phyloP scores from a whole-genome alignment of 2,797 vertebrate species.

The Alfaro cultratus region DNA sequence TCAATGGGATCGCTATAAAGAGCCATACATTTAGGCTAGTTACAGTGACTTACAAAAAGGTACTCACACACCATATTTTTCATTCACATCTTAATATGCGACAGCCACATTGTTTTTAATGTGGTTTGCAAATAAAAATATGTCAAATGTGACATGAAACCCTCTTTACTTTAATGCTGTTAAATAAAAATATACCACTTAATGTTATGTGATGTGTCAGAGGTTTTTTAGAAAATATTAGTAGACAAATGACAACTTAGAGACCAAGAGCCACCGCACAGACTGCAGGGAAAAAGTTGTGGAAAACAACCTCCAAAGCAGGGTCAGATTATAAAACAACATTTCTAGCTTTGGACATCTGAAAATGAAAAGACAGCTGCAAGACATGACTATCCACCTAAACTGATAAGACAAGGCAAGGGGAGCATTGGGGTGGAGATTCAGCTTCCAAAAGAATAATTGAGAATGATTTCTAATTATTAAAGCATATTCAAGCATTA shows the following conservation, averaged over 20 bases:
- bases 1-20: constrained; percentile 53
- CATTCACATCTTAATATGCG: background rate
- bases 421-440: background rate
- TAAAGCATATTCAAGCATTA: background rate
- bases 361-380: background rate
- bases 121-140: background rate
- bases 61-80: background rate
- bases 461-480: background rate
- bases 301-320: background rate
- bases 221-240: too few species aligned
- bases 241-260: background rate
- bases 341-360: background rate
- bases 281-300: background rate
- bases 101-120: background rate
- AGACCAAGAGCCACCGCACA: background rate
- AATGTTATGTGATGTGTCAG: too few species aligned
- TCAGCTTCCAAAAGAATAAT: background rate
- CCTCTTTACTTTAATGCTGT: too few species aligned
- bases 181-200: too few species aligned
- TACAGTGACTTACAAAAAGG: constrained; percentile 5
- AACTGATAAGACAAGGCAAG: background rate
- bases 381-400: background rate
- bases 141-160: background rate
- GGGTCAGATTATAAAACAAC: background rate
- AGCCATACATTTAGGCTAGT: constrained; percentile 49